These are phyloP conservation scores for Azorinus chamasolen DNA, from an alignment of 2,888 invertebrate genomes.

Conservation along the genomic window DNA sequence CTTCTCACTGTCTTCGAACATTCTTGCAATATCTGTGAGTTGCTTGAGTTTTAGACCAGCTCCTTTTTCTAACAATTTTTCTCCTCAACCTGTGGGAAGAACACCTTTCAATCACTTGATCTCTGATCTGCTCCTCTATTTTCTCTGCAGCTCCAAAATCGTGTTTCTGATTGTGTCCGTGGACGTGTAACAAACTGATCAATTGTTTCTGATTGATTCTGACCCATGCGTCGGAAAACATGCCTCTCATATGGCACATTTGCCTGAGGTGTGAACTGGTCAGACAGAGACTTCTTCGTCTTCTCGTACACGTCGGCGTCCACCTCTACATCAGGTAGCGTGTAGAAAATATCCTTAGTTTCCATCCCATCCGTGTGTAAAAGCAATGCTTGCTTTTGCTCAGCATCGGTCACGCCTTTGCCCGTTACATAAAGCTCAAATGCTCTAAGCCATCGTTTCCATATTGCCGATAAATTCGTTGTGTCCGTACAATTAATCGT, in stretches of 20 bases:
- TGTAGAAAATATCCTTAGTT: conserved; percentile 39
- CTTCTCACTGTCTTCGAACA: conserved; percentile 15
- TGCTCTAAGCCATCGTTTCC: conserved; percentile 44
- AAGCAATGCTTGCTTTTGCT: conserved; percentile 37
- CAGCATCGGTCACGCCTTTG: conserved; percentile 28
- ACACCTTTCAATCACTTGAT: conserved; percentile 46
- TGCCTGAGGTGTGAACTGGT: conserved; percentile 27
- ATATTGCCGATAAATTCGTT: neutral
- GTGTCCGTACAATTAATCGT: no score
- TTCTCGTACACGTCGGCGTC: conserved; percentile 21
- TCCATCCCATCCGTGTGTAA: conserved; percentile 38
- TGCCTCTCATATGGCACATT: conserved; percentile 31
- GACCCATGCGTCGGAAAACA: conserved; percentile 41
- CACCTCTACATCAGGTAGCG: conserved; percentile 8
- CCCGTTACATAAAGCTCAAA: conserved; percentile 42
- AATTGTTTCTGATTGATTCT: conserved; percentile 31
- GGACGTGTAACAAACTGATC: conserved; percentile 50
- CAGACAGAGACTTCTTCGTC: conserved; percentile 19
- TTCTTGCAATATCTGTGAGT: conserved; percentile 34
- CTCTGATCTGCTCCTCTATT: conserved; percentile 35
- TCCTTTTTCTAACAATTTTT: conserved; percentile 40
- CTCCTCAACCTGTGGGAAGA: conserved; percentile 23
- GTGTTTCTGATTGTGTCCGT: conserved; percentile 31
- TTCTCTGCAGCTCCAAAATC: conserved; percentile 41
- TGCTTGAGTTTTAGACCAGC: conserved; percentile 27